Evolutionary conservation across 2,797 vertebrate genomes (phyloP).

Genomic region (Aselliscus stoliczkanus): DNA sequence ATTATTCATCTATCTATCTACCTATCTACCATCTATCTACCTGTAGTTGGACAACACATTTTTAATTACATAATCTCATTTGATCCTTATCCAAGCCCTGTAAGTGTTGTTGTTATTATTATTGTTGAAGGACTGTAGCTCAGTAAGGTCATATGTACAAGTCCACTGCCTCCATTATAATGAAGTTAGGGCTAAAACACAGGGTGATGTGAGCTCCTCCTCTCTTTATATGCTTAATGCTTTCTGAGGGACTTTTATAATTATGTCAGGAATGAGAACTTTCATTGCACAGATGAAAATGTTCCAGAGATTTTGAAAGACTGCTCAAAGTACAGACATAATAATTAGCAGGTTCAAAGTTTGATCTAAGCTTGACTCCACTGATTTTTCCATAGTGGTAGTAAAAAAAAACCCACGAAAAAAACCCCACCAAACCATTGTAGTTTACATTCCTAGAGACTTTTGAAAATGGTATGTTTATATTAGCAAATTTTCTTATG

Average conservation of each 20-base stretch:
- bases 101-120: background rate
- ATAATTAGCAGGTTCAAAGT: background rate
- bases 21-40: background rate
- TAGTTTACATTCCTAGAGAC: background rate
- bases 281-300: background rate
- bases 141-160: background rate
- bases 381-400: background rate
- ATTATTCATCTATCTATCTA: background rate
- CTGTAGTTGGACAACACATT: background rate
- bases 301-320: background rate
- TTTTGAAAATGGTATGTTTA: slow-evolving; percentile 1
- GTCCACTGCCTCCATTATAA: background rate
- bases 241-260: background rate
- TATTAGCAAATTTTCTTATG: background rate
- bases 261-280: background rate
- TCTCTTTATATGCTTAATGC: background rate
- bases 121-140: background rate
- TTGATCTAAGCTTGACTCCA: background rate
- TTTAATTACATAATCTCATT: background rate
- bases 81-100: background rate
- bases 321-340: background rate
- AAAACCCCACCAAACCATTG: rapidly evolving
- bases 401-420: background rate
- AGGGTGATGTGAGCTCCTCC: background rate
- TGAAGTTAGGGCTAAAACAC: background rate